Evolutionary conservation across 2,113 vertebrate species (phyloP).

Genomic region (Suncus etruscus): DNA sequence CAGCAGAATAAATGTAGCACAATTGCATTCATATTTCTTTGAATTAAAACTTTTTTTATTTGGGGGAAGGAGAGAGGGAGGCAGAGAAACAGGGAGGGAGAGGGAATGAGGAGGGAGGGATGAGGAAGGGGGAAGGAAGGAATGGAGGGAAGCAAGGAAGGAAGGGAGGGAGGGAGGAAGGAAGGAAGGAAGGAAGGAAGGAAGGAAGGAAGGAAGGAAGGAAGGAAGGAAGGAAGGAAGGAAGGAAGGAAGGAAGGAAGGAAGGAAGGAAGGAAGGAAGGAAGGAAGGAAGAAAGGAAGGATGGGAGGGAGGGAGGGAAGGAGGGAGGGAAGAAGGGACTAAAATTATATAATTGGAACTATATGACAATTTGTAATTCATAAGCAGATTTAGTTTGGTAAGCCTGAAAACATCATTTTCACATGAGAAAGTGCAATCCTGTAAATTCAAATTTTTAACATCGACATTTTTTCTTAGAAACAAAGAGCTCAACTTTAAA

Average conservation of each 20-base stretch:
- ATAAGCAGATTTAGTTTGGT: background rate
- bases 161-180: too few species aligned
- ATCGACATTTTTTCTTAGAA: background rate
- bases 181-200: too few species aligned
- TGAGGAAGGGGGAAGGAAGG: too few species aligned
- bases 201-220: too few species aligned
- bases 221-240: background rate
- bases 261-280: background rate
- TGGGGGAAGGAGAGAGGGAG: conserved; percentile 16
- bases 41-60: conserved; percentile 66
- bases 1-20: conserved; percentile 59
- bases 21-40: conserved; percentile 53
- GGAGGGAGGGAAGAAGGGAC: too few species aligned
- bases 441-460: background rate
- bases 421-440: background rate
- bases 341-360: background rate
- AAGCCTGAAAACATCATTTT: conserved; percentile 12
- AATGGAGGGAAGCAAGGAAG: too few species aligned
- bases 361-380: background rate
- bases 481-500: background rate
- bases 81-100: conserved; percentile 21
- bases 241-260: background rate
- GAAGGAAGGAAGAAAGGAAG: background rate
- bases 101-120: too few species aligned
- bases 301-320: background rate